Evolutionary conservation across 2,113 vertebrate genomes (phyloP), one percentile per base, ranked within the genome.

Genomic region (Oreochromis niloticus): DNA sequence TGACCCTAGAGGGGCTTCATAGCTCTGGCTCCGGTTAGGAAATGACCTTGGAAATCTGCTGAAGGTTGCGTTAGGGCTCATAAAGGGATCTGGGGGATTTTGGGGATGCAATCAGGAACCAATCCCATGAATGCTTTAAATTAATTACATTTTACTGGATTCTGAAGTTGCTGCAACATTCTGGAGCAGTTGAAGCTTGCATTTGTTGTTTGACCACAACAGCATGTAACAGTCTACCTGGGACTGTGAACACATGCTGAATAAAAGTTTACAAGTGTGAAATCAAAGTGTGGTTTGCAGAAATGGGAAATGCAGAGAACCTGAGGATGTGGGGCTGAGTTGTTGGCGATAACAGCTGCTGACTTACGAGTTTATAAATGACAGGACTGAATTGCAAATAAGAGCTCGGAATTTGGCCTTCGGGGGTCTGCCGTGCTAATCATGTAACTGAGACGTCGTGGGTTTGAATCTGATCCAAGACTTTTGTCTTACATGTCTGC

Each of bases 401-500:
- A 19, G 2, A 3, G 11, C 3, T 55, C 6, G 27, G 34, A 56
- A 30, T 81, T 22, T 41, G 46, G n/a, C 34, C 63, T 56, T 14
- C 14, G 5, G 34, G 19, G 78, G 48, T 30, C 43, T 63, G 34
- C 46, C 50, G 54, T 39, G 22, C 52, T 75, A 52, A 87, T 82
- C 46, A 0, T 59, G 41, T 27, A 82, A 61, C 46, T 39, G 48
- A 6, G 63, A 66, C 3, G 2, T 80, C 12, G 54, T 80, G 32
- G 17, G 56, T 34, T 55, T 90, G 71, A 83, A 46, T 82, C 22
- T 57, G 30, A 22, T 80, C 55, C 81, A 32, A 36, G 57, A 61
- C 50, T 13, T 80, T 88, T 50, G 46, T 59, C 46, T 19, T 2
- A 9, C 5, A 16, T 6, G 39, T 30, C 27, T 10, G 24, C 27